Conservation (phyloP, 2,113 vertebrate species). For the Polypterus senegalus region DNA sequence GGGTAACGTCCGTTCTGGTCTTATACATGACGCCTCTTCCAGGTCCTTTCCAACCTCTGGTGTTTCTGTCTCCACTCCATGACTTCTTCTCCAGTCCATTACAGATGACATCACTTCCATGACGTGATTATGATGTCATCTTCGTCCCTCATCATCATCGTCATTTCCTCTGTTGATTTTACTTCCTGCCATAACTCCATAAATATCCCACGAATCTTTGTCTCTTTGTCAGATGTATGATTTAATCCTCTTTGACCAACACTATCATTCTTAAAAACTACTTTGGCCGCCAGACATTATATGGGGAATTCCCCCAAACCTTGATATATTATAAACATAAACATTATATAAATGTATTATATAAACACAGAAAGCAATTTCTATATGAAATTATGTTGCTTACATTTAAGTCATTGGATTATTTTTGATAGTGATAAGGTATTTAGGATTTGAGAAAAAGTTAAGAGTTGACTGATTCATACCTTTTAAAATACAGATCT, state of each 20-base stretch:
- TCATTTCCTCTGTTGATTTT: slow-evolving; percentile 28
- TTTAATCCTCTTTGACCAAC: background rate
- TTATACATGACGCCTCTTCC: no score
- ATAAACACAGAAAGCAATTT: background rate
- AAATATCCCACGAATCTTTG: slow-evolving; percentile 12
- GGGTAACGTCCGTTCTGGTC: no score
- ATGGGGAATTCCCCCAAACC: slow-evolving; percentile 27
- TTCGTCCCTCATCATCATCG: slow-evolving; percentile 46
- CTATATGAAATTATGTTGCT: background rate
- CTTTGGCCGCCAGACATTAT: slow-evolving; percentile 40
- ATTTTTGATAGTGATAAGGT: background rate
- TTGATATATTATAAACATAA: no score
- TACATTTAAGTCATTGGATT: background rate
- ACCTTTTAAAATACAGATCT: slow-evolving; percentile 40
- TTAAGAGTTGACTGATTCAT: slow-evolving; percentile 36
- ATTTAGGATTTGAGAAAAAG: background rate
- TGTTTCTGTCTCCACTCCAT: no score
- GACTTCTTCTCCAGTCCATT: slow-evolving; percentile 32
- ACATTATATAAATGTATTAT: no score
- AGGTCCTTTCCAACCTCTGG: no score
- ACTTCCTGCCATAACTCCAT: slow-evolving; percentile 46
- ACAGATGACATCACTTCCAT: slow-evolving; percentile 44
- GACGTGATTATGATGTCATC: no score
- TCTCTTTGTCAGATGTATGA: no score
- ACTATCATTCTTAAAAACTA: slow-evolving; percentile 48